Conservation (phyloP, 2,888 invertebrate species). For the Hypolimnas misippus region DNA sequence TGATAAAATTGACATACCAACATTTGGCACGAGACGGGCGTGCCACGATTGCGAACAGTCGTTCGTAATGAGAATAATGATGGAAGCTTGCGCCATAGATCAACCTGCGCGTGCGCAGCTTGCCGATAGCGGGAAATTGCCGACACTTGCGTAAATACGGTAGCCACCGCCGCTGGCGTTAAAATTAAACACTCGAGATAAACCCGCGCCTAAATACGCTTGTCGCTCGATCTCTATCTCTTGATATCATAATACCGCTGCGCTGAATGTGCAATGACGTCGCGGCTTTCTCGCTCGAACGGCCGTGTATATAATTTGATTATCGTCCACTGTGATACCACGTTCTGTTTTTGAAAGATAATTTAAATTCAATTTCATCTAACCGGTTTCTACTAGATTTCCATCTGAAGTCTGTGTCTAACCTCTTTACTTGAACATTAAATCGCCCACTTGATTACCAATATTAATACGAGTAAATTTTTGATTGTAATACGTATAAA, state of each 20-base stretch:
- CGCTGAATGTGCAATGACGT: conserved; percentile 24
- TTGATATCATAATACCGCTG: conserved; percentile 38
- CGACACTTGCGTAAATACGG: conserved; percentile 76
- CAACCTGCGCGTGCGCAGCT: conserved; percentile 68
- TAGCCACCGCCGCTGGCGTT: conserved; percentile 51
- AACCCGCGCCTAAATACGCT: conserved; percentile 42
- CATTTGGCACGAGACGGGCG: conserved; percentile 54
- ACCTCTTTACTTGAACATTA: conserved; percentile 3
- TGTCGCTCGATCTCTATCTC: conserved; percentile 40
- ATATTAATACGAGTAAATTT: background rate
- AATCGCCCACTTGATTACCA: background rate
- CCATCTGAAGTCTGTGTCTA: conserved; percentile 6
- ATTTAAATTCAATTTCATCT: conserved; percentile 12
- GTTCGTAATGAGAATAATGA: conserved; percentile 77
- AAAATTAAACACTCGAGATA: conserved; percentile 42
- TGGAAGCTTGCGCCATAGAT: conserved; percentile 74
- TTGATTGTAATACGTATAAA: too few relatives aligned
- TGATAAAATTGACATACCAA: conserved; percentile 26
- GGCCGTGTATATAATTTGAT: conserved; percentile 11
- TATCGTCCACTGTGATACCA: conserved; percentile 15
- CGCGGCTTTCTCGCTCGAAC: conserved; percentile 30
- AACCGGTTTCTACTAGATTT: conserved; percentile 5
- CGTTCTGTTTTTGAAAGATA: conserved; percentile 11
- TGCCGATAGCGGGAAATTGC: conserved; percentile 71
- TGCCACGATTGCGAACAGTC: conserved; percentile 64